Conservation (phyloP, 2,113 vertebrate species). For the Rousettus leschenaultii region DNA sequence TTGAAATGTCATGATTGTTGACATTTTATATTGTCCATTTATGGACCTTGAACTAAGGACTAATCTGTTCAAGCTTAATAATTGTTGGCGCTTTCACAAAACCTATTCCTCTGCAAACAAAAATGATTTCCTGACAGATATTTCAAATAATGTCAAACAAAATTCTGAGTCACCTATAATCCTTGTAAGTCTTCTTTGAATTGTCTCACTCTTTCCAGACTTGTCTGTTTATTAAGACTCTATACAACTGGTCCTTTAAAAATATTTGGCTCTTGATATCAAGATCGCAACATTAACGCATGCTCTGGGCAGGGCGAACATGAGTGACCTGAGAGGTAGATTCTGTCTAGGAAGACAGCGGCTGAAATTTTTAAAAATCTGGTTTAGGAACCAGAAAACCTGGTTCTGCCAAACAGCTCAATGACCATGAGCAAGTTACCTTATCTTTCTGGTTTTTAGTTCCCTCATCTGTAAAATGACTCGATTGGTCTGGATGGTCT, state of each 20-base stretch:
- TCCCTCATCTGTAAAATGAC: conserved; percentile 7
- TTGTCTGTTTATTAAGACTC: not conserved
- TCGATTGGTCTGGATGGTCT: not conserved
- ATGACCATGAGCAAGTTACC: not conserved
- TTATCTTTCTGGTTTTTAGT: conserved; percentile 18
- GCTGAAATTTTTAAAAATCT: not conserved
- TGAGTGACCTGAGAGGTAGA: not conserved
- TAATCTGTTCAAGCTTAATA: not conserved
- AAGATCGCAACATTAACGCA: not conserved
- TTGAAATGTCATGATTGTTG: not conserved
- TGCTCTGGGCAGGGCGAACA: not conserved
- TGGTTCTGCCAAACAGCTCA: not conserved
- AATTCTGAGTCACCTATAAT: not conserved
- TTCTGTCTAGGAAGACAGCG: conserved; percentile 28
- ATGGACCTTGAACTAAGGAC: not conserved
- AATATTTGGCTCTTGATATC: not conserved
- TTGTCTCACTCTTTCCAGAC: not conserved
- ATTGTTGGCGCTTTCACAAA: not conserved
- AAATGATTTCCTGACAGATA: not conserved
- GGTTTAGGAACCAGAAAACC: conserved; percentile 1
- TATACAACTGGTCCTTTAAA: not conserved
- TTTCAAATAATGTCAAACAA: not conserved
- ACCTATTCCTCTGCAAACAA: not conserved
- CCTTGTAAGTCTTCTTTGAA: not conserved
- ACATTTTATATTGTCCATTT: not conserved